Percentiles rank a stretch among this genome's conserved stretches.
These are phyloP conservation scores for Cephus pulcher DNA, from an alignment of 2,888 invertebrate species.

Conservation along the genomic window DNA sequence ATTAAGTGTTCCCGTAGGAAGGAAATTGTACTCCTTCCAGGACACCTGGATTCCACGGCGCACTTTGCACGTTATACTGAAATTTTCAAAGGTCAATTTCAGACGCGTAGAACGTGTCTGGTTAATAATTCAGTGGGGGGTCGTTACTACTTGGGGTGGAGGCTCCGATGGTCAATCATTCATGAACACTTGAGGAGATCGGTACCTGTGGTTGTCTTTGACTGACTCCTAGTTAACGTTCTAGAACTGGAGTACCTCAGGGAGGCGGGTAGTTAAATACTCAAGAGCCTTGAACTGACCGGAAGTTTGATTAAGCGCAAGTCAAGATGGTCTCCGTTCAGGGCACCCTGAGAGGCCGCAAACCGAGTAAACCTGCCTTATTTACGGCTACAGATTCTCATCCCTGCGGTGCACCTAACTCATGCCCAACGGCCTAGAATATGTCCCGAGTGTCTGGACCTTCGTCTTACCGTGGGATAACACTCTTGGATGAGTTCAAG, in stretches of 20 bases:
- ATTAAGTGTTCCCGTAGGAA: slow-evolving; percentile 52
- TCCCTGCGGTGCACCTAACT: slow-evolving; percentile 48
- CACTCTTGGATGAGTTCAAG: slow-evolving; percentile 45
- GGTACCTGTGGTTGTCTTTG: neutral
- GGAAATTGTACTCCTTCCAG: slow-evolving; percentile 8
- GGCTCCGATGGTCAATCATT: neutral
- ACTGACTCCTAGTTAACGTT: slow-evolving; percentile 14
- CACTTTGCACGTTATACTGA: neutral
- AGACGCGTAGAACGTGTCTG: neutral
- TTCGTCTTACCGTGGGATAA: slow-evolving; percentile 51
- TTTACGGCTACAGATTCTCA: slow-evolving; percentile 41
- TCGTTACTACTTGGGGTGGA: neutral
- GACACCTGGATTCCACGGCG: slow-evolving; percentile 1
- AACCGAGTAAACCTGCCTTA: slow-evolving; percentile 32
- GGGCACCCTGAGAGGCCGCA: neutral
- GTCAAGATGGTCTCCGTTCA: neutral
- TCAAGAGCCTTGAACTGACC: slow-evolving; percentile 6
- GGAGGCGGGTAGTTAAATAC: neutral
- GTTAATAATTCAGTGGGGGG: neutral
- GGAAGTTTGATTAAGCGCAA: neutral
- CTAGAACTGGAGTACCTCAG: neutral
- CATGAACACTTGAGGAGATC: slow-evolving; percentile 1
- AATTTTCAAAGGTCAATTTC: neutral
- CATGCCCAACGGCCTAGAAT: slow-evolving; percentile 53
- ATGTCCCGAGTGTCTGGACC: slow-evolving; percentile 58